Conservation (phyloP, 2,113 vertebrate genomes). For the Onychostoma macrolepis region DNA sequence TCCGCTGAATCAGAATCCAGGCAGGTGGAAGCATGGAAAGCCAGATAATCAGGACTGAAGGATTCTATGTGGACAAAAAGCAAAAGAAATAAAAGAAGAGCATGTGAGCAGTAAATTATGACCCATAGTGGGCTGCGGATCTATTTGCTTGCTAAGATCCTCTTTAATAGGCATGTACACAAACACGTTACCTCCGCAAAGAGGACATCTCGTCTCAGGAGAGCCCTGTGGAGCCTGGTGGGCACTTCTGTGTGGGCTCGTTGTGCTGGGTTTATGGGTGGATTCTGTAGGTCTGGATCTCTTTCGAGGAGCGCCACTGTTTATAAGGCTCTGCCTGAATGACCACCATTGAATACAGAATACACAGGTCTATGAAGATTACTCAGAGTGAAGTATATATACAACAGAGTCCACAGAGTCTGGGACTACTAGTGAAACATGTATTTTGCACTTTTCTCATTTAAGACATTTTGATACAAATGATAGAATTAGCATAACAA, state of each 20-base stretch:
- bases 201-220: constrained; percentile 70
- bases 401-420: not conserved
- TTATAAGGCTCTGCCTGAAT: constrained; percentile 13
- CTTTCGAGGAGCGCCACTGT: not conserved
- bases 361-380: not conserved
- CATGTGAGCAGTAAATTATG: not conserved
- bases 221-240: not conserved
- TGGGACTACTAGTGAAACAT: not conserved
- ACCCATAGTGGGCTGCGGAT: not conserved
- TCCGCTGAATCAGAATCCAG: constrained; percentile 60
- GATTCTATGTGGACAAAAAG: constrained; percentile 56
- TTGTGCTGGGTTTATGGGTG: constrained; percentile 24
- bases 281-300: not conserved
- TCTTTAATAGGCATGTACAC: not conserved
- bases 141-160: not conserved
- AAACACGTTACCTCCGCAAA: constrained; percentile 72
- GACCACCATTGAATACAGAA: not conserved
- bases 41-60: constrained; percentile 70
- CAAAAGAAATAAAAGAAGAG: not conserved
- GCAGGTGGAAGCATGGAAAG: constrained; percentile 67
- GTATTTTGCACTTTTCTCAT: not conserved
- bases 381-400: not conserved
- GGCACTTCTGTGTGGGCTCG: not conserved
- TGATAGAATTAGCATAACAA: not conserved
- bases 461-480: not conserved